These are phyloP conservation scores for Silvanus unidentatus DNA, from an alignment of 2,888 invertebrate genomes.

Conservation along the genomic window DNA sequence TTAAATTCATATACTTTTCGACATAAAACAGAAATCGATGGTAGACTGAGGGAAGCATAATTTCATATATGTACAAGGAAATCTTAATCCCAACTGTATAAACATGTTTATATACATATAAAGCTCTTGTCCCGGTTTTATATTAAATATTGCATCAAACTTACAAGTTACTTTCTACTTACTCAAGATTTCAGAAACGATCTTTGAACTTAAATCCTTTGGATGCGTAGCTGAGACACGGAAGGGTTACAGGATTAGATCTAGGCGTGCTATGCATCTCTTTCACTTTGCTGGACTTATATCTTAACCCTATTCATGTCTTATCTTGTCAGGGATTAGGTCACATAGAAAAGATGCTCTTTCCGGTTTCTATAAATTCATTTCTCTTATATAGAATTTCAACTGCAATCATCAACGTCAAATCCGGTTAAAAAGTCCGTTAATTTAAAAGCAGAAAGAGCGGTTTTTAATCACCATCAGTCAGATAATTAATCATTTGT, in stretches of 20 bases:
- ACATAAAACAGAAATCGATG: background rate
- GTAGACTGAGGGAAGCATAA: background rate
- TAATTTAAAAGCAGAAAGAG: no score
- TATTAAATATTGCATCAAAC: slow-evolving; percentile 43
- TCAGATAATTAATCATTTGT: no score
- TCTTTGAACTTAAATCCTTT: slow-evolving; percentile 38
- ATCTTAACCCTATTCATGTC: slow-evolving; percentile 4
- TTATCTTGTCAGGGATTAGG: slow-evolving; percentile 1
- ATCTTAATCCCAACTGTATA: no score
- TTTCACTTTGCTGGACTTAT: slow-evolving; percentile 9
- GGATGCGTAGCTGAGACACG: slow-evolving; percentile 31
- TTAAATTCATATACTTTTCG: no score
- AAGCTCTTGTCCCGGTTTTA: slow-evolving; percentile 14
- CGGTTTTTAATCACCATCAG: no score
- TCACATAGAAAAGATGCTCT: background rate
- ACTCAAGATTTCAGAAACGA: slow-evolving; percentile 31
- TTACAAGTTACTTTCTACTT: slow-evolving; percentile 37
- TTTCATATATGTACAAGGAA: background rate
- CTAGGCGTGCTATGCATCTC: background rate
- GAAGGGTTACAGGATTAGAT: slow-evolving; percentile 22
- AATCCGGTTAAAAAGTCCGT: no score
- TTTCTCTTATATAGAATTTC: no score
- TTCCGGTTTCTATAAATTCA: no score
- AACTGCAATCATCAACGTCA: no score
- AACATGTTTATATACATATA: no score